These are phyloP conservation scores for Parasteatoda tepidariorum DNA, from an alignment of 1,140 invertebrate species.

Conservation along the genomic window DNA sequence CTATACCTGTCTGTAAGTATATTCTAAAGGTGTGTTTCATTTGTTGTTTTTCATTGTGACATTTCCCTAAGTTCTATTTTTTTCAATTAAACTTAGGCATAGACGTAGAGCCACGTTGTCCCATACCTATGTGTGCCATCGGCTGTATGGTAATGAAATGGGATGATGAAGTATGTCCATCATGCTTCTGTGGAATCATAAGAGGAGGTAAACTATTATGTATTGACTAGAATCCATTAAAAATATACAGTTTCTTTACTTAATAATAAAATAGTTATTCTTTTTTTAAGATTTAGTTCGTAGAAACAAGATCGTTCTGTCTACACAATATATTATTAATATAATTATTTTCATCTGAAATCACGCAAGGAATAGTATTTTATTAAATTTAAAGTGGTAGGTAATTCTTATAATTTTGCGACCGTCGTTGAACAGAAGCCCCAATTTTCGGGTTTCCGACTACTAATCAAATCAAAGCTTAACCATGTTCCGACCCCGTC, in stretches of 20 bases:
- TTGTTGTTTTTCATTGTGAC: neutral
- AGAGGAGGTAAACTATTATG: constrained; percentile 32
- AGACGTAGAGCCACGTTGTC: constrained; percentile 49
- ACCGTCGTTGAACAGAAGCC: no score
- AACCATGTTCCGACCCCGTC: no score
- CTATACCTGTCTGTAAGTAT: constrained; percentile 55
- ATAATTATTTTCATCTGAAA: no score
- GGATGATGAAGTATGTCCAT: constrained; percentile 55
- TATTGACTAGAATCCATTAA: neutral
- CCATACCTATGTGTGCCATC: constrained; percentile 50
- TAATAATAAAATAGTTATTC: neutral
- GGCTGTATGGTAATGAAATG: constrained; percentile 59
- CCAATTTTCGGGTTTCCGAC: no score
- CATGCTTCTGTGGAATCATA: constrained; percentile 58
- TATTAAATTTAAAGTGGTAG: no score
- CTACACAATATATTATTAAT: no score
- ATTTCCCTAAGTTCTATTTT: neutral
- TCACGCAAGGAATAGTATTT: no score
- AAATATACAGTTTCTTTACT: neutral
- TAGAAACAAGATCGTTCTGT: no score
- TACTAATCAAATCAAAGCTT: no score
- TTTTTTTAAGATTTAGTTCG: no score
- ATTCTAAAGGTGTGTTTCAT: neutral
- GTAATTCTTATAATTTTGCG: no score
- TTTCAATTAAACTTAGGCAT: constrained; percentile 48